Base-by-base conservation (phyloP, 2,888 invertebrate species). In the Phortica okadai region DNA sequence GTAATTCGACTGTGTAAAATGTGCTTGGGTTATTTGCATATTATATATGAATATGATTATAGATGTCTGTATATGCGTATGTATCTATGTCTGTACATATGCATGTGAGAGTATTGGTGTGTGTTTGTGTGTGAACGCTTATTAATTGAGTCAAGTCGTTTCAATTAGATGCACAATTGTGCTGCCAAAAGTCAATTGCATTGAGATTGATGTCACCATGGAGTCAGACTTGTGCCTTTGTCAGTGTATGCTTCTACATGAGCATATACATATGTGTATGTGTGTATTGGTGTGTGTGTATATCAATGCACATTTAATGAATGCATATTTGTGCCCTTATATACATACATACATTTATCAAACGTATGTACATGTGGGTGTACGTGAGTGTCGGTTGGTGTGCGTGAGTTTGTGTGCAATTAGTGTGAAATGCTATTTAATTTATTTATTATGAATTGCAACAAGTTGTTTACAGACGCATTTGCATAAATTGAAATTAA, bases 101-200 rank as follows among this genome's bases (percentile, higher is more conserved):
- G 73, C 44, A n/a, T 76, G n/a, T 70, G 45, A 72, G 21, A 21
- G 21, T 21, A 1, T 21, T 21, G 21, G 74, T 67, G 72, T 70
- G 25, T 62, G 66, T 73, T 74, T 74, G 56, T 74, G 45, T 73
- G 58, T 78, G 76, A 72, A 79, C 78, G 77, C 82, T 79, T 83
- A 80, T 88, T 87, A 88, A 88, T 87, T 84, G 81, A 84, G 81
- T 84, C 85, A 87, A 89, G 87, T 87, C 85, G 86, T 84, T 83
- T 82, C 89, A 88, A 88, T 88, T 88, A 88, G 82, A 82, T 81
- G 81, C 74, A 78, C 86, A 89, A 89, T 88, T 88, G 89, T 82
- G 82, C 83, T 88, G 89, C 86, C 87, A 87, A 88, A 88, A 89
- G 89, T 86, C 89, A 89, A 88, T 88, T 88, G 88, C 84, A 88